Evolutionary conservation across 2,113 vertebrate species (phyloP).

Genomic region (Morphnarchus princeps): DNA sequence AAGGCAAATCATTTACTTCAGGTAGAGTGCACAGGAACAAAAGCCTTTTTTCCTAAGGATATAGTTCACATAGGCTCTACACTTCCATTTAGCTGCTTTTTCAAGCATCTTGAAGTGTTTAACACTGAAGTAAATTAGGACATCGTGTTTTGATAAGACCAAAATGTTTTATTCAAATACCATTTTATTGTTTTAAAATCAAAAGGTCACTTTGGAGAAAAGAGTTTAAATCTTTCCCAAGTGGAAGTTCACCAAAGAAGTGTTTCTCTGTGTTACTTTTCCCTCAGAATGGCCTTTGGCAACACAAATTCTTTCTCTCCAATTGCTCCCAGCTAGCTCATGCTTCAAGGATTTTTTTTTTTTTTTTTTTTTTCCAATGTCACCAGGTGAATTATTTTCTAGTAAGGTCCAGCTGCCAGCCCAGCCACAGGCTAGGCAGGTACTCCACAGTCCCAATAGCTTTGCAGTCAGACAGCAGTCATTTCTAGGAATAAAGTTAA

Average conservation of each 20-base stretch:
- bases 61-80: neutral
- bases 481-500: neutral
- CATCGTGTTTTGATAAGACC: neutral
- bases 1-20: neutral
- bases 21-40: neutral
- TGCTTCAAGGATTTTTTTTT: neutral
- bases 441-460: neutral
- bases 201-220: neutral
- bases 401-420: neutral
- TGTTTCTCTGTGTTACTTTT: neutral
- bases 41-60: neutral
- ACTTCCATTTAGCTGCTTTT: neutral
- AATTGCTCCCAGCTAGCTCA: neutral
- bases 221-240: neutral
- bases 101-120: neutral
- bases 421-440: neutral
- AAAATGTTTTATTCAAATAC: neutral
- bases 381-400: neutral
- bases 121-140: neutral
- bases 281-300: neutral
- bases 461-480: neutral
- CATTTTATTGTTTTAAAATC: neutral
- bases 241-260: rapidly evolving
- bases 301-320: neutral
- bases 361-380: neutral